Evolutionary conservation across 2,113 vertebrate species (phyloP).

Genomic region (Platycercus adscitus): DNA sequence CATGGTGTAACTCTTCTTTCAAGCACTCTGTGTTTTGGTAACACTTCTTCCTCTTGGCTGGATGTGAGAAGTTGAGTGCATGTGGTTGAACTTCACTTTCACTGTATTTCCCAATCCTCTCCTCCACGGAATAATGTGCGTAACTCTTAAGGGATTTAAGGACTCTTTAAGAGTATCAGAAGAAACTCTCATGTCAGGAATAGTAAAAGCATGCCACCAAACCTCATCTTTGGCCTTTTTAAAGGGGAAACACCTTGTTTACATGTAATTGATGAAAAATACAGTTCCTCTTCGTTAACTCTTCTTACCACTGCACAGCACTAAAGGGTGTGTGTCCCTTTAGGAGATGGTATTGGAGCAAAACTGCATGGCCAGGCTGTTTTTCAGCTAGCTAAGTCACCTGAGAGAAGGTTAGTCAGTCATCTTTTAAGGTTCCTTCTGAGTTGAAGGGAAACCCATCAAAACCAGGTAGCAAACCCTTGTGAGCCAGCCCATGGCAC

Average conservation of each 20-base stretch:
- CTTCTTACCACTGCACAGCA: neutral
- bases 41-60: neutral
- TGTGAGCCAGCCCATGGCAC: neutral
- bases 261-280: neutral
- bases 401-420: neutral
- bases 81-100: neutral
- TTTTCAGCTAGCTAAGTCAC: neutral
- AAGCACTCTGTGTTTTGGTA: neutral
- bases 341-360: neutral
- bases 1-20: neutral
- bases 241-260: neutral
- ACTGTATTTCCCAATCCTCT: neutral
- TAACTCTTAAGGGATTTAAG: neutral
- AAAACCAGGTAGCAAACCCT: accelerated
- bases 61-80: neutral
- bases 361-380: neutral
- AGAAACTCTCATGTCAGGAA: neutral
- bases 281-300: neutral
- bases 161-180: neutral
- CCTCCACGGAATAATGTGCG: accelerated
- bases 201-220: neutral
- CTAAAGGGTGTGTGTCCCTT: neutral
- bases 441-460: neutral
- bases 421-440: neutral
- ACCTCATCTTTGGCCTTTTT: neutral